These are phyloP conservation scores for Drosophila parthenogenetica DNA, from an alignment of 2,888 invertebrate genomes.

Conservation along the genomic window DNA sequence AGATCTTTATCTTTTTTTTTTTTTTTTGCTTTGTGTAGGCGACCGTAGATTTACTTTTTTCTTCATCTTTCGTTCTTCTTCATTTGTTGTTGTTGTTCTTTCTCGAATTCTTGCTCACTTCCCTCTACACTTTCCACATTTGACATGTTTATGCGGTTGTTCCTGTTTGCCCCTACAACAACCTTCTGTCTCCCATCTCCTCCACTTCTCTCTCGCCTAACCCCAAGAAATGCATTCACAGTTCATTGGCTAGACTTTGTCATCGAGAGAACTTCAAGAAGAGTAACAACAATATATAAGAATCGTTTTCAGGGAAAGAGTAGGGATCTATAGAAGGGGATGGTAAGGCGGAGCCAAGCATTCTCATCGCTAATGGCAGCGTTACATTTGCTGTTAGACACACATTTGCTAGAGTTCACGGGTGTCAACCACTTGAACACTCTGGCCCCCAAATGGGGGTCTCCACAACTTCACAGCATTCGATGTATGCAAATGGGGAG, in stretches of 20 bases:
- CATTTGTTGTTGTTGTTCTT: neutral
- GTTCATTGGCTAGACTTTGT: conserved; percentile 67
- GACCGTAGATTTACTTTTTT: conserved; percentile 4
- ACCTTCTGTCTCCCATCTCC: too few species aligned
- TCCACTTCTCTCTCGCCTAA: neutral
- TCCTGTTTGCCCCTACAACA: conserved; percentile 3
- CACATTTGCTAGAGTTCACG: conserved; percentile 58
- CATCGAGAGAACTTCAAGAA: conserved; percentile 27
- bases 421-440: conserved; percentile 68
- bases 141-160: conserved; percentile 49
- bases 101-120: neutral
- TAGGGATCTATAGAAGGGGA: neutral
- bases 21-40: conserved; percentile 32
- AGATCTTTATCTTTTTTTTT: conserved; percentile 42
- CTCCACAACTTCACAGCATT: conserved; percentile 37
- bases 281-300: conserved; percentile 15
- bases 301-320: neutral
- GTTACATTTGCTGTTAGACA: conserved; percentile 60
- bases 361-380: conserved; percentile 54
- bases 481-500: conserved; percentile 17
- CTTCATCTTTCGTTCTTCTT: neutral
- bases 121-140: neutral
- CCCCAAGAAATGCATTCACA: conserved; percentile 42
- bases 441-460: conserved; percentile 49
- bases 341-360: neutral